Evolutionary conservation across 2,888 invertebrate species (phyloP).

Genomic region (Caenorhabditis auriculariae): DNA sequence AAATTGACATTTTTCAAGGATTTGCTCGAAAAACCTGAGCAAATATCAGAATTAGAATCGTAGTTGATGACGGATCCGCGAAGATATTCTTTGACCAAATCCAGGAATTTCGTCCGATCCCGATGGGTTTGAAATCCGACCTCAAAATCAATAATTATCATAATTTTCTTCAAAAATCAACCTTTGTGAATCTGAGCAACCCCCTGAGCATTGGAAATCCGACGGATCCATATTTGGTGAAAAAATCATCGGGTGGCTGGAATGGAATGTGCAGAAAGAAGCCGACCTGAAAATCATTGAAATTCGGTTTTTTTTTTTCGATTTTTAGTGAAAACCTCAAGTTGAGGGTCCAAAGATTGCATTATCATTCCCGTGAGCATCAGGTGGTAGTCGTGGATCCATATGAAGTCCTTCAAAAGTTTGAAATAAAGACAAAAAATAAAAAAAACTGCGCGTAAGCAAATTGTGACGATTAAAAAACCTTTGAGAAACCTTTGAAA

Average conservation of each 20-base stretch:
- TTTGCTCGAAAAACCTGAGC: slow-evolving; percentile 25
- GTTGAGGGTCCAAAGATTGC: slow-evolving; percentile 71
- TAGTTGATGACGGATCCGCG: slow-evolving; percentile 44
- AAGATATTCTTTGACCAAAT: slow-evolving; percentile 52
- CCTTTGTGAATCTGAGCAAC: slow-evolving; percentile 86
- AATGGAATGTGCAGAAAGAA: slow-evolving; percentile 94
- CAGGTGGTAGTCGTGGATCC: slow-evolving; percentile 92
- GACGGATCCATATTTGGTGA: slow-evolving; percentile 52
- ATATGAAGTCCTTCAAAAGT: slow-evolving; percentile 74
- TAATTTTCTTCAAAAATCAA: too few species aligned
- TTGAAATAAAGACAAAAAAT: too few species aligned
- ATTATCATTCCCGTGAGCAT: slow-evolving; percentile 90
- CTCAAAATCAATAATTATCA: too few species aligned
- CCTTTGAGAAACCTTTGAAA: too few species aligned
- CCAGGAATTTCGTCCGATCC: slow-evolving; percentile 55
- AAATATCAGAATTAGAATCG: slow-evolving; percentile 52
- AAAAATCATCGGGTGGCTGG: slow-evolving; percentile 87
- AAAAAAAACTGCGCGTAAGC: too few species aligned
- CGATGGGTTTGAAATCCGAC: slow-evolving; percentile 63
- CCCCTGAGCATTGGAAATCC: slow-evolving; percentile 80
- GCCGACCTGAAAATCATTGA: slow-evolving; percentile 69
- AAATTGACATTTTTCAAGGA: neutral
- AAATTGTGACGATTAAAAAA: too few species aligned
- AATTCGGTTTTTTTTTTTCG: neutral
- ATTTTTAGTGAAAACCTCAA: slow-evolving; percentile 64